Conservation (phyloP, 2,888 invertebrate species). For the Eustalomyia histrio region DNA sequence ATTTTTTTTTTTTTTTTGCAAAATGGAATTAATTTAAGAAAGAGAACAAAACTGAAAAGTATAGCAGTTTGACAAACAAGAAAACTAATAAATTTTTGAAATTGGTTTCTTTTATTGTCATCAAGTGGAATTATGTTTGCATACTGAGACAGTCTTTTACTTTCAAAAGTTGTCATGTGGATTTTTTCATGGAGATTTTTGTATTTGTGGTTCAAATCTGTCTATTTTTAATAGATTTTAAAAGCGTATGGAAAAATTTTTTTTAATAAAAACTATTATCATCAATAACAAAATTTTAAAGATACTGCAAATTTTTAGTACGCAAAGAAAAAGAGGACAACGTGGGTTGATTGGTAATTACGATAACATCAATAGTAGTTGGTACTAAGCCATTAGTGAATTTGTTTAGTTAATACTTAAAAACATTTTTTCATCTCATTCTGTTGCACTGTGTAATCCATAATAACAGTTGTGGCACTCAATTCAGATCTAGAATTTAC, state of each 20-base stretch:
- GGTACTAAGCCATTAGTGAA: too few relatives aligned
- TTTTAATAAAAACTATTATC: slow-evolving; percentile 1
- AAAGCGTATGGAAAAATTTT: background rate
- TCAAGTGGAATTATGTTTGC: background rate
- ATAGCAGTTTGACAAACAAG: background rate
- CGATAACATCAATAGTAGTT: too few relatives aligned
- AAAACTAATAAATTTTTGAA: background rate
- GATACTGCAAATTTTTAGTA: background rate
- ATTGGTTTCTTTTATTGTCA: background rate
- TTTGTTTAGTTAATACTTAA: too few relatives aligned
- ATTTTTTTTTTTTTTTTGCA: background rate
- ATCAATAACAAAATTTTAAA: background rate
- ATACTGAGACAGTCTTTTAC: slow-evolving; percentile 1
- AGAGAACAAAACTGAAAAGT: background rate
- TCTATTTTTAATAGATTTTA: background rate
- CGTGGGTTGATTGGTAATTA: too few relatives aligned
- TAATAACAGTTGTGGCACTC: background rate
- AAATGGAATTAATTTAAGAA: background rate
- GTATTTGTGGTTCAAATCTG: background rate
- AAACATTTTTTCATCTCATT: too few relatives aligned
- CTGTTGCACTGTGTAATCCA: background rate
- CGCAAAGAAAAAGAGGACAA: background rate
- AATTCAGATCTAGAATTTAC: background rate
- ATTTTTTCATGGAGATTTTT: background rate
- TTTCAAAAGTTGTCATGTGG: slow-evolving; percentile 2